Evolutionary conservation across 92 coral and sea anemone genomes (phyloP), one percentile per base, ranked within the genome.

Genomic region (Meandrina meandrites): DNA sequence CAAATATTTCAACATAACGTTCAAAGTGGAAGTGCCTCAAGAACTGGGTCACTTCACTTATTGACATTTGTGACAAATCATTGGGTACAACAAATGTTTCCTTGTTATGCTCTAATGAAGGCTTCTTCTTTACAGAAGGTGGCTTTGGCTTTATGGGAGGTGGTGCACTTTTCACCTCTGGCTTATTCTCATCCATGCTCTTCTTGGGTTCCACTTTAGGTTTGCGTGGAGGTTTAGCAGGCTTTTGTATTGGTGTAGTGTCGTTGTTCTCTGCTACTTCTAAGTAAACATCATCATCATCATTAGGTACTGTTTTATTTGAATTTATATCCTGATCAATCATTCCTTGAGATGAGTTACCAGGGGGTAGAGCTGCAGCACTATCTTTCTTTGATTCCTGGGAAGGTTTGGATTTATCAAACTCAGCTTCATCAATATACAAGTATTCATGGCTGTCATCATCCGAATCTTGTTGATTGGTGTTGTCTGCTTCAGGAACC

Each of bases 21-120:
- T 47, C 85, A 57, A 97, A 84, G 79, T 81, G 94, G 73, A 90
- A 91, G 40, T 93, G 82, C 75, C 90, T 84, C 91, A 97, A 87
- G 51, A 97, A 85, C 62, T 96, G 73, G 24, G 98, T 79, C 47
- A 97, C 99, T 22, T 94, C 98, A 18, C 31, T 71, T 35, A 94
- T 74, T n/a, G 90, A 86, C 92, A 94, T 77, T 42, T 58, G 84
- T 8, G 89, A 87, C 60, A 87, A 47, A 31, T 91, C 91, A 54
- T 72, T 79, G 12, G 93, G 87, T 50, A 87, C 62, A 27, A 76
- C 40, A 34, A 58, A 84, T 32, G 42, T 16, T 62, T 76, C n/a
- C 60, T 80, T 27, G 1, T 40, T 42, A 6, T 21, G 54, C 37
- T 34, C 15, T 62, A 83, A 37, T 66, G 21, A 21, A 21, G 85